Evolutionary conservation across 2,888 invertebrate species (phyloP), one percentile per base, ranked within the genome.

Genomic region (Hyalella azteca): DNA sequence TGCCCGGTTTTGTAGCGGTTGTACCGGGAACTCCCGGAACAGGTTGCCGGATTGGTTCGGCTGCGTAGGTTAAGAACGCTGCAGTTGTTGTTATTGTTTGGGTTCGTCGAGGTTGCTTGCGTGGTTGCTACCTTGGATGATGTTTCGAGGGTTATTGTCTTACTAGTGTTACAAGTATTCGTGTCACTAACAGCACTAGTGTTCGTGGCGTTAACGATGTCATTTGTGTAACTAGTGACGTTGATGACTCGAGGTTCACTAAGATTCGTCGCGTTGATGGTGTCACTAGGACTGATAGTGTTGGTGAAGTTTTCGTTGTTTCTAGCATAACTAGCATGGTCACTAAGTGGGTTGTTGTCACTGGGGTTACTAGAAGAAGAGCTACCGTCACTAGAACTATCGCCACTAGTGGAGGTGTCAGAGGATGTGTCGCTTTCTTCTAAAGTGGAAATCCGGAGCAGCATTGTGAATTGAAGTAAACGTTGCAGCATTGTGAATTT

Each of bases 341-440:
- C 36, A 15, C 66, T 36, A 66, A n/a, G 7, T 15, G 13, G 32
- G 39, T 36, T 29, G n/a, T 36, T 66, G 66, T 66, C 66, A 66
- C 66, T 66, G 19, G 66, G n/a, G 13, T 29, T 54, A 54, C 22
- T 29, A 54, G 54, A 26, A 49, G 49, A 49, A 54, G 54, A 54
- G 36, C 36, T 29, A 39, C 36, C 19, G 66, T 32, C 32, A 36
- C 36, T 36, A 9, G 66, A 66, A 15, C 36, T 66, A 36, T 22
- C 7, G 36, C 36, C 36, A 36, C 36, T 36, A 36, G 66, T 19
- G 19, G 36, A 45, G 9, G 45, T 11, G 15, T 9, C 36, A 36
- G 66, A 66, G 36, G 66, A 66, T 13, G 32, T 36, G 36, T 66
- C 66, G 29, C 66, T 66, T 22, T 66, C 66, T 32, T 66, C 66